Evolutionary conservation across 2,888 invertebrate genomes (phyloP).

Genomic region (Diplazon laetatorius): DNA sequence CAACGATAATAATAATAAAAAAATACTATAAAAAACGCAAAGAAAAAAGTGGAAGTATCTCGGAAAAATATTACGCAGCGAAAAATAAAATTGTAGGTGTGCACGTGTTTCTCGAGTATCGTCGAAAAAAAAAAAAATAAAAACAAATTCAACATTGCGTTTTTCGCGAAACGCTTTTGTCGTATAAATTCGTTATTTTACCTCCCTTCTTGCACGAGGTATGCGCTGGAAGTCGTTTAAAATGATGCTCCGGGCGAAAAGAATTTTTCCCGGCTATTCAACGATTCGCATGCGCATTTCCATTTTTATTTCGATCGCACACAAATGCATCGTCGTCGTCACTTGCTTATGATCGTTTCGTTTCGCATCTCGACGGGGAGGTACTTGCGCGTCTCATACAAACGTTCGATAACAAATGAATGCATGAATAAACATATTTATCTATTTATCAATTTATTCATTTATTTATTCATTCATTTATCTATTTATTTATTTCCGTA

Average conservation of each 20-base stretch:
- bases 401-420: constrained; percentile 24
- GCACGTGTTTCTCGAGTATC: constrained; percentile 53
- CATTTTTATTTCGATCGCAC: not conserved
- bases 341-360: not conserved
- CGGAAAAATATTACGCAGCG: not conserved
- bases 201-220: constrained; percentile 48
- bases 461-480: constrained; percentile 12
- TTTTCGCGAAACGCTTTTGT: constrained; percentile 43
- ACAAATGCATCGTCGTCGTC: not conserved
- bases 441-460: constrained; percentile 22
- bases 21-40: constrained; percentile 11
- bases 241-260: constrained; percentile 53
- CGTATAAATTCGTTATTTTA: constrained; percentile 65
- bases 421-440: constrained; percentile 16
- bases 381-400: constrained; percentile 49
- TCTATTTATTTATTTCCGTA: constrained; percentile 37
- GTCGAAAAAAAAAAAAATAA: too few species aligned
- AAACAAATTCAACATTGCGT: constrained; percentile 45
- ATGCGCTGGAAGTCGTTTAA: constrained; percentile 58
- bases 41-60: not conserved
- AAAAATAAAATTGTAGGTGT: constrained; percentile 42
- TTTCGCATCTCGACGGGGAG: constrained; percentile 43
- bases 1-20: constrained; percentile 29
- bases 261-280: constrained; percentile 7
- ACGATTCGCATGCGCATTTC: constrained; percentile 11